phyloP scores from a whole-genome alignment of 2,888 invertebrate species.

The Campopleginae sp. region DNA sequence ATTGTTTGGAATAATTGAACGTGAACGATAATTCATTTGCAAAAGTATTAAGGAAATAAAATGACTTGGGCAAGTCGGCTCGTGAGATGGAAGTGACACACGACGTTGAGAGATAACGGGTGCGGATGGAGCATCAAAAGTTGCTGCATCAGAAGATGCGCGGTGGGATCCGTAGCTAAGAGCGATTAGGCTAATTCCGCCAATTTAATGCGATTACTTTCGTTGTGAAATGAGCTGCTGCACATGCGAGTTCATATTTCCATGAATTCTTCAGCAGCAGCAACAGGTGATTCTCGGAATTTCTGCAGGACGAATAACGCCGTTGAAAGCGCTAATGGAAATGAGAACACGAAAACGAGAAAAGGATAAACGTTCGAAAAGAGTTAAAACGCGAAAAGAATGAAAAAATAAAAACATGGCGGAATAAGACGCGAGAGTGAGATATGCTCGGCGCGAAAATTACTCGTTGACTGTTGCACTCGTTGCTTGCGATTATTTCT shows the following conservation, averaged over 20 bases:
- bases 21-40: background rate
- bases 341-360: conserved; percentile 58
- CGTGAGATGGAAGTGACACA: conserved; percentile 49
- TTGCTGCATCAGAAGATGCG: conserved; percentile 50
- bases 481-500: conserved; percentile 57
- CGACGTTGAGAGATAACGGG: conserved; percentile 2
- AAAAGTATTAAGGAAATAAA: conserved; percentile 16
- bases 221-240: conserved; percentile 47
- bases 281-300: conserved; percentile 33
- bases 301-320: conserved; percentile 12
- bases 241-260: background rate
- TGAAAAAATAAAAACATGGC: conserved; percentile 3
- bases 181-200: conserved; percentile 67
- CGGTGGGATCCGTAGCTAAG: conserved; percentile 41
- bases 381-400: background rate
- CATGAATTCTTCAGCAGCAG: background rate
- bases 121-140: background rate
- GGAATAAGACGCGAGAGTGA: conserved; percentile 55
- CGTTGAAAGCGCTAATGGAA: conserved; percentile 40
- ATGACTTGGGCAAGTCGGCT: conserved; percentile 45
- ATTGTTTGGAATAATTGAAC: background rate
- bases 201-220: conserved; percentile 67
- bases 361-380: conserved; percentile 16
- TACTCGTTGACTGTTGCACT: conserved; percentile 54
- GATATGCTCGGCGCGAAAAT: conserved; percentile 58